Evolutionary conservation across 1,140 invertebrate species (phyloP).

Genomic region (Reticulitermes speratus): DNA sequence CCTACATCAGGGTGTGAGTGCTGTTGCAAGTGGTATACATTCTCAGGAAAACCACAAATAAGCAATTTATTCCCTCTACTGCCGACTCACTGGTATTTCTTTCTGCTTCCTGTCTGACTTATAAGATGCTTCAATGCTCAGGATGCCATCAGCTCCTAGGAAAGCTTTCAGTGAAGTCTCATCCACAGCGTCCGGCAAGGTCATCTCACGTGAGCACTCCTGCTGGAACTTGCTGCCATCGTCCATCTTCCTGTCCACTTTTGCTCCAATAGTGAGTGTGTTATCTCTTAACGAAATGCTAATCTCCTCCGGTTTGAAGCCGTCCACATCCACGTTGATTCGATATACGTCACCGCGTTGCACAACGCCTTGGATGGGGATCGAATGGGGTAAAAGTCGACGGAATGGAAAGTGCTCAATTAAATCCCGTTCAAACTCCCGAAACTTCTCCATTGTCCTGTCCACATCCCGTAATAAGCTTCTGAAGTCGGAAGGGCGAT

Average conservation of each 20-base stretch:
- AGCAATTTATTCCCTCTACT: neutral
- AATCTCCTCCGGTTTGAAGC: constrained; percentile 43
- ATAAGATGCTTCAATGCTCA: constrained; percentile 46
- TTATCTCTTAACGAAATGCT: constrained; percentile 42
- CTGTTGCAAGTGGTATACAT: too few species aligned
- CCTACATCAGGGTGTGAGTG: too few species aligned
- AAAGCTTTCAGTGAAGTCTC: constrained; percentile 44
- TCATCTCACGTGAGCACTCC: constrained; percentile 46
- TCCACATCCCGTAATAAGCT: constrained; percentile 38
- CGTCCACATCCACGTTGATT: constrained; percentile 38
- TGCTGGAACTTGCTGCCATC: constrained; percentile 44
- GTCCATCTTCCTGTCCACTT: constrained; percentile 39
- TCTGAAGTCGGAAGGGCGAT: constrained; percentile 30
- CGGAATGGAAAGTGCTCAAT: constrained; percentile 29
- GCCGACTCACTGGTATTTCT: constrained; percentile 40
- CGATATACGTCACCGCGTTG: constrained; percentile 26
- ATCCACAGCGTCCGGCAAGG: constrained; percentile 47
- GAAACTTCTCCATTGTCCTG: constrained; percentile 37
- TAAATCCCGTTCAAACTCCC: constrained; percentile 36
- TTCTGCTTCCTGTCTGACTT: constrained; percentile 39
- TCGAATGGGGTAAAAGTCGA: neutral
- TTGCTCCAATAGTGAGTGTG: constrained; percentile 40
- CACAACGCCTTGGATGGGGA: constrained; percentile 27
- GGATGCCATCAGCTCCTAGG: constrained; percentile 42
- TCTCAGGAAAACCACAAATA: too few species aligned